Conservation (phyloP, 2,797 vertebrate species). For the Rhinatrema bivittatum region DNA sequence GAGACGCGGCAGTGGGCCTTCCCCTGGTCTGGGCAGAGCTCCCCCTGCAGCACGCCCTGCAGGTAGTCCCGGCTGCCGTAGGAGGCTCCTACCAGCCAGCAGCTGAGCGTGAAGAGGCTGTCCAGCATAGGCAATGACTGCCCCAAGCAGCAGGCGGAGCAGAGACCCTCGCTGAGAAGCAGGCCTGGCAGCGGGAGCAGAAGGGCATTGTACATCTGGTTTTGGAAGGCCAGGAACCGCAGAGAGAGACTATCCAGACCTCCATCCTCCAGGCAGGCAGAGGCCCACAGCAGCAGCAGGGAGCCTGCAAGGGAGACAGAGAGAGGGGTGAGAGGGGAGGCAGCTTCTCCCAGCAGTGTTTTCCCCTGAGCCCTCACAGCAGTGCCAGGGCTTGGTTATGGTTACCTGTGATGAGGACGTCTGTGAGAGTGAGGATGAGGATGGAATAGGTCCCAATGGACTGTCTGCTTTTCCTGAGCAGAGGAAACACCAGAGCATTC, state of each 20-base stretch:
- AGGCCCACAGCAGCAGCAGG: background rate
- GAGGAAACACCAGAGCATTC: constrained; percentile 47
- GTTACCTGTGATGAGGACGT: constrained; percentile 59
- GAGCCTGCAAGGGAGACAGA: background rate
- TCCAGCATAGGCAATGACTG: constrained; percentile 19
- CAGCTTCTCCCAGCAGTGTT: too few species aligned
- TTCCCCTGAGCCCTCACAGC: too few species aligned
- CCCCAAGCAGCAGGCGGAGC: background rate
- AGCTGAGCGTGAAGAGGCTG: constrained; percentile 51
- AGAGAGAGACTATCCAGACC: constrained; percentile 45
- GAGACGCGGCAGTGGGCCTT: background rate
- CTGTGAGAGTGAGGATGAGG: constrained; percentile 63
- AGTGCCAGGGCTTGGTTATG: too few species aligned
- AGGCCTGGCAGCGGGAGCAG: constrained; percentile 53
- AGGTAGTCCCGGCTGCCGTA: constrained; percentile 13
- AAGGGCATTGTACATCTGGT: constrained; percentile 50
- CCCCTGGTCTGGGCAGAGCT: background rate
- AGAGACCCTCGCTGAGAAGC: constrained; percentile 44
- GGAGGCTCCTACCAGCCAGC: constrained; percentile 31
- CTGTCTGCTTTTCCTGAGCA: constrained; percentile 26
- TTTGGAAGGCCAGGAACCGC: constrained; percentile 59
- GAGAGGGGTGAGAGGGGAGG: background rate
- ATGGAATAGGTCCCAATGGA: constrained; percentile 53
- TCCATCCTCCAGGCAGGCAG: background rate
- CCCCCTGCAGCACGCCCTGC: constrained; percentile 17